Evolutionary conservation across 2,888 invertebrate species (phyloP).

Genomic region (Sicus ferrugineus): DNA sequence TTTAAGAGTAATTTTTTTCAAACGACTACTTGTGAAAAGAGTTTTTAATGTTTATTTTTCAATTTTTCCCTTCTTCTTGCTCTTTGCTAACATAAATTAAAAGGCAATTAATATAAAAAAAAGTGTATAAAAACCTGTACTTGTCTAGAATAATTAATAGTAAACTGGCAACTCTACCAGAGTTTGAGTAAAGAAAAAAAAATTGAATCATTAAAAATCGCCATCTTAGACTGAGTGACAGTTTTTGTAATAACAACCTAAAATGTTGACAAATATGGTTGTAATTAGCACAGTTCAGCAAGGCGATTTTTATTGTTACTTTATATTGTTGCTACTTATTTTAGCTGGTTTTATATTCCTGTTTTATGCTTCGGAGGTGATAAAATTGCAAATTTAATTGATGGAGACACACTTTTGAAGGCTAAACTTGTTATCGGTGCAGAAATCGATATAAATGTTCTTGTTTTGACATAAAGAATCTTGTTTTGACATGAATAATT

Average conservation of each 20-base stretch:
- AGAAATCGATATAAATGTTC: no score
- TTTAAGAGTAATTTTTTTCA: not conserved
- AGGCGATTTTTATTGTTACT: not conserved
- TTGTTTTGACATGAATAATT: no score
- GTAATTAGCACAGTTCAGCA: slow-evolving; percentile 34
- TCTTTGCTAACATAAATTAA: not conserved
- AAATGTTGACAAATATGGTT: slow-evolving; percentile 44
- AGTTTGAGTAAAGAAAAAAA: not conserved
- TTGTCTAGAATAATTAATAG: not conserved
- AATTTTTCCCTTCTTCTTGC: not conserved
- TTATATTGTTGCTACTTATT: no score
- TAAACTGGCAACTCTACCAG: not conserved
- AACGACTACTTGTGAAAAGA: not conserved
- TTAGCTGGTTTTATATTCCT: no score
- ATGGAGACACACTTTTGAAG: no score
- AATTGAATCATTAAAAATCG: slow-evolving; percentile 4
- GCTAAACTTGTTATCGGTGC: no score
- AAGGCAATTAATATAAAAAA: slow-evolving; percentile 1
- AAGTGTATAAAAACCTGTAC: not conserved
- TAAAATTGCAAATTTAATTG: not conserved
- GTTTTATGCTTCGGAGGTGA: not conserved
- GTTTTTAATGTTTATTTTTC: not conserved
- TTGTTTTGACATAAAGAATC: no score
- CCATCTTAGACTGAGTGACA: slow-evolving; percentile 8
- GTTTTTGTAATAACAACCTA: slow-evolving; percentile 49